Evolutionary conservation across 2,888 invertebrate genomes (phyloP), one percentile per base, ranked within the genome.

Genomic region (Chelonus formosanus): DNA sequence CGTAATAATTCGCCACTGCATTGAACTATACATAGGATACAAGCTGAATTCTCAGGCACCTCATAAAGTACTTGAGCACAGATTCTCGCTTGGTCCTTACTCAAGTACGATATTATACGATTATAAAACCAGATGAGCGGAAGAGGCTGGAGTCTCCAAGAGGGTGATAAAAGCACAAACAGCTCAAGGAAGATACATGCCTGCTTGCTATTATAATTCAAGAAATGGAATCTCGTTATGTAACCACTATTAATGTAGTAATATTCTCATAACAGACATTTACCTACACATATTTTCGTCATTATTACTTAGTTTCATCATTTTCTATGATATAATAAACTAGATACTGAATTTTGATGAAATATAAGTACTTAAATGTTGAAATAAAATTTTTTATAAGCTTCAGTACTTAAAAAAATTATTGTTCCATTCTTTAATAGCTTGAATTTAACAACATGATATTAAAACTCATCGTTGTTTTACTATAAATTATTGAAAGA

Each of bases 221-320:
- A 40, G 55, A 55, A 65, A 65, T 65, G 48, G 55, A 36, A 54
- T 54, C 55, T 65, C 50, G 44, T 60, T 65, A 60, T 43, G 55
- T 50, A 60, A 65, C 54, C 54, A 65, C 48, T 54, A 55, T 60
- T 45, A 60, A 8, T 52, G 8, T 32, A 32, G 32, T 60, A 65
- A 48, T 65, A 54, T 44, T 53, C 10, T 59, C 40, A 54, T 65
- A 60, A 59, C 54, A 40, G 48, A 54, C 55, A 65, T 57, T 60
- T 55, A 55, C 47, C 48, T 45, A 43, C 59, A 60, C 59, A 50
- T 55, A 55, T 65, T 54, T 55, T 56, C 40, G 47, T 40, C 40
- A 56, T 54, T 55, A 52, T 52, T 52, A 52, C 52, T 52, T 32
- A 52, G 34, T 52, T 52, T 52, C 52, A 32, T 52, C 52, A 34